phyloP scores from a whole-genome alignment of 2,797 vertebrate species.

The Acanthornis magna region DNA sequence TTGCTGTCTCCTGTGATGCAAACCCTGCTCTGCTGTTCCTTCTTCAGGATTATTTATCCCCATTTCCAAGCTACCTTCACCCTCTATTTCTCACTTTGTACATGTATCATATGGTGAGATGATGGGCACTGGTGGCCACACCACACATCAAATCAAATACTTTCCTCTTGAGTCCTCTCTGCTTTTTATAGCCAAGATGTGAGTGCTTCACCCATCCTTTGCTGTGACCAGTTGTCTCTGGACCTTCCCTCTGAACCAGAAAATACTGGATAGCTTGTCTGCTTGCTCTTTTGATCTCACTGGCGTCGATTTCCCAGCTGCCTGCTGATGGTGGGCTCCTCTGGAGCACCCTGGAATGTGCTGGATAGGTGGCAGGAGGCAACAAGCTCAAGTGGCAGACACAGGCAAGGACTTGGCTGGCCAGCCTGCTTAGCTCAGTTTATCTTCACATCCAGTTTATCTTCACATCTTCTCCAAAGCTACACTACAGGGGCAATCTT shows the following conservation, averaged over 20 bases:
- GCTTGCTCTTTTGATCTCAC: rapidly evolving
- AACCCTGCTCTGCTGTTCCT: neutral
- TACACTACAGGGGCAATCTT: rapidly evolving
- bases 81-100: neutral
- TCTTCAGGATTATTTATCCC: neutral
- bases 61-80: neutral
- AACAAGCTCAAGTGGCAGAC: rapidly evolving
- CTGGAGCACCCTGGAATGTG: rapidly evolving
- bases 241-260: neutral
- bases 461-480: neutral
- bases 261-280: too few species aligned
- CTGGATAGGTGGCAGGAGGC: neutral
- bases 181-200: rapidly evolving
- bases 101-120: rapidly evolving
- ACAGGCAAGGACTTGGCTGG: neutral
- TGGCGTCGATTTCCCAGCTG: neutral
- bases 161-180: too few species aligned
- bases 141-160: rapidly evolving
- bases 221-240: neutral
- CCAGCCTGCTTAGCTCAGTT: neutral
- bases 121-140: rapidly evolving
- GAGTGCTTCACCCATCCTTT: neutral
- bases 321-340: neutral
- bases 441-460: neutral
- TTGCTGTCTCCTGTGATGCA: neutral